Evolutionary conservation across 2,113 vertebrate species (phyloP), one percentile per base, ranked within the genome.

Genomic region (Brachyhypopomus occidentalis): DNA sequence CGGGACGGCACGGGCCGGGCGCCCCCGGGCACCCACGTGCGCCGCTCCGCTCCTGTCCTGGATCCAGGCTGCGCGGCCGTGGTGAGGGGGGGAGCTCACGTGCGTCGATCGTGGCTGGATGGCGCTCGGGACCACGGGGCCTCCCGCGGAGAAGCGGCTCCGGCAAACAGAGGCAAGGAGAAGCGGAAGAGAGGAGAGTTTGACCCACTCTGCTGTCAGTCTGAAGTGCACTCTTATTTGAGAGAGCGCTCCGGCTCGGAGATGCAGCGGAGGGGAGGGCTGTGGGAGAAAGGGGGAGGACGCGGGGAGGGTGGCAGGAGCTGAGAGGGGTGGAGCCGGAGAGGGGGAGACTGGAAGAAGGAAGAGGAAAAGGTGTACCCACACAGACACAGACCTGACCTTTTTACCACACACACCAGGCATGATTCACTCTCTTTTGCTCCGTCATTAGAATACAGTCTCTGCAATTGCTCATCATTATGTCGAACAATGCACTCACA

Each of bases 51-150:
- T 86, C 81, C 83, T 86, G 88, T 71, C 79, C 86, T 58, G 88
- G 90, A 90, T 93, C 86, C 89, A 91, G 93, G 85, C 88, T 90
- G 90, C 82, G 91, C 71, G 81, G 4, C 63, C n/a, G 45, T 12
- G 45, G 45, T 14, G 7, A 9, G 41, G 41, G 2, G 38, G 38
- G 7, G 38, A 9, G 11, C 41, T 5, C 41, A 9, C 41, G 9
- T 11, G 45, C 12, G 12, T 8, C 12, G 45, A 52, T 14, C 8
- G 45, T 8, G 45, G 12, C 9, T 14, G 11, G 45, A 52, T 2
- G 45, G 12, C 45, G 12, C 45, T 52, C 45, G 45, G 45, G 45
- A 14, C 12, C 45, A 5, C 8, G 45, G 45, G 45, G 41, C 41
- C 45, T 11, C 12, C 45, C 45, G 8, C 16, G 73, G 22, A 45